phyloP scores from a whole-genome alignment of 2,113 vertebrate species.

The Tringa solitaria region DNA sequence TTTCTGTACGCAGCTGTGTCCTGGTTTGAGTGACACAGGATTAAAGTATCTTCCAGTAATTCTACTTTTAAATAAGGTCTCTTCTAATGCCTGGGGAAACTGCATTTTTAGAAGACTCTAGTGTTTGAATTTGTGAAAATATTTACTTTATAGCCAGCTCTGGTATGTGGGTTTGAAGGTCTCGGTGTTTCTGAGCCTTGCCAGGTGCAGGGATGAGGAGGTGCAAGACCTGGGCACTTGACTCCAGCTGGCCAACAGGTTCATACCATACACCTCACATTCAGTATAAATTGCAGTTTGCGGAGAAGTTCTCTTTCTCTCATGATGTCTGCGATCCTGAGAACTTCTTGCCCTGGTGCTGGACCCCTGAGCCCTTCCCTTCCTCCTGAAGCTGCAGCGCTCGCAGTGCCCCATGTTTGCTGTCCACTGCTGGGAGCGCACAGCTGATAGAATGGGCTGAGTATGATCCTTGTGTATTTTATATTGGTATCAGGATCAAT shows the following conservation, averaged over 20 bases:
- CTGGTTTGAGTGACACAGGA: background rate
- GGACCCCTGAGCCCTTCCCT: background rate
- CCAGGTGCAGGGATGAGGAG: background rate
- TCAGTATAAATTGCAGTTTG: background rate
- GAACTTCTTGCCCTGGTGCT: background rate
- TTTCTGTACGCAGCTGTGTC: background rate
- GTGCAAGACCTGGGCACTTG: background rate
- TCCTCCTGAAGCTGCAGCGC: background rate
- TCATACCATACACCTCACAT: background rate
- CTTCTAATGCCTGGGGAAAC: background rate
- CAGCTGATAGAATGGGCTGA: background rate
- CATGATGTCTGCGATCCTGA: background rate
- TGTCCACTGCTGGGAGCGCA: background rate
- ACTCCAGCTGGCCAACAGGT: background rate
- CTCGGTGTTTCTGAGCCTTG: background rate
- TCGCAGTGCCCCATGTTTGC: background rate
- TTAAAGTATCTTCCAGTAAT: background rate
- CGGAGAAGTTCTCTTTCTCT: background rate
- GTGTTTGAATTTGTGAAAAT: background rate
- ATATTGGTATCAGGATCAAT: background rate
- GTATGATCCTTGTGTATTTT: background rate
- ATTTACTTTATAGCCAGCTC: background rate
- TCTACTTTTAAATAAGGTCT: background rate
- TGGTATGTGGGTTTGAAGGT: background rate
- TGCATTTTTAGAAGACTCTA: background rate